These are phyloP conservation scores for Dolomedes plantarius DNA, from an alignment of 2,888 invertebrate species.

Conservation along the genomic window DNA sequence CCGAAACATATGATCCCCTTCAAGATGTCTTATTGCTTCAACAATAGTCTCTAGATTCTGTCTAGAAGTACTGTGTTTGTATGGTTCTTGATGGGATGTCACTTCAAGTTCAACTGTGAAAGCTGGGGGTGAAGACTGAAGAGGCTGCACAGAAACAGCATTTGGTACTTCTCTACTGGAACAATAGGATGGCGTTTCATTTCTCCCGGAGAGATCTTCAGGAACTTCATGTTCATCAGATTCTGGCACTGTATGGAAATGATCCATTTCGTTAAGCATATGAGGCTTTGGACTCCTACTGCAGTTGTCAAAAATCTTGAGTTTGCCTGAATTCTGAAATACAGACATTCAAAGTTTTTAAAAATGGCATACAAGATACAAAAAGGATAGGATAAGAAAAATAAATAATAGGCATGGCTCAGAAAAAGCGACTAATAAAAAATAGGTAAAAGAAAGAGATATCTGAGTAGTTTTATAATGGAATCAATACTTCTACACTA, in stretches of 20 bases:
- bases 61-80: slow-evolving; percentile 83
- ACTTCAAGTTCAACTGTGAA: slow-evolving; percentile 17
- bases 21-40: slow-evolving; percentile 97
- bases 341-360: no score
- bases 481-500: no score
- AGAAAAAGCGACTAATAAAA: no score
- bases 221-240: slow-evolving; percentile 43
- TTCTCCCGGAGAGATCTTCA: slow-evolving; percentile 67
- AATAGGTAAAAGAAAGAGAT: no score
- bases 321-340: neutral
- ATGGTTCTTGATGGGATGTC: slow-evolving; percentile 6
- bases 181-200: slow-evolving; percentile 9
- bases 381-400: no score
- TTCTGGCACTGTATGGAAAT: slow-evolving; percentile 41
- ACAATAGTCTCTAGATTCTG: slow-evolving; percentile 98
- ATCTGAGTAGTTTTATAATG: no score
- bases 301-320: neutral
- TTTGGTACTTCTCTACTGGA: slow-evolving; percentile 26
- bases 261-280: slow-evolving; percentile 36
- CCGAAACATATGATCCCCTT: slow-evolving; percentile 94
- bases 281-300: neutral
- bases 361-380: no score
- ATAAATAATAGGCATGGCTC: no score
- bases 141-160: slow-evolving; percentile 5
- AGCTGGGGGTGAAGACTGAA: slow-evolving; percentile 20